These are phyloP conservation scores for Parauchenoglanis ngamensis DNA, from an alignment of 2,797 vertebrate species.

Conservation along the genomic window DNA sequence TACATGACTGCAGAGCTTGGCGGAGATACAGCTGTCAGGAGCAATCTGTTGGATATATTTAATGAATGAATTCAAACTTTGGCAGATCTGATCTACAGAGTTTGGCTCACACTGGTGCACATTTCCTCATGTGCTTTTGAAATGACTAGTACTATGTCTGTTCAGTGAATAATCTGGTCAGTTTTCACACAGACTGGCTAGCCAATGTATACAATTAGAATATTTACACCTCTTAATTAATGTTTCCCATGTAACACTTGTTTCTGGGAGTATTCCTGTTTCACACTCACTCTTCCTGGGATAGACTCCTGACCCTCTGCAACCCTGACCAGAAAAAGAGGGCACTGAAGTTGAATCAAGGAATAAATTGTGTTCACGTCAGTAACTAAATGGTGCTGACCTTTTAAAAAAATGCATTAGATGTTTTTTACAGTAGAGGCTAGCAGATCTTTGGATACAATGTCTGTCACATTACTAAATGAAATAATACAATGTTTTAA, in stretches of 20 bases:
- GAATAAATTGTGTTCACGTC: not conserved
- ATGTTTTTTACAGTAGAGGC: not conserved
- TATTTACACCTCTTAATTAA: constrained; percentile 14
- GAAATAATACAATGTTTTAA: not conserved
- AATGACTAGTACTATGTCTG: constrained; percentile 1
- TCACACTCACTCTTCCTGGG: not conserved
- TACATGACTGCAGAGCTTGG: constrained; percentile 34
- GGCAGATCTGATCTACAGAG: constrained; percentile 33
- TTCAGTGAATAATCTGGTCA: constrained; percentile 17
- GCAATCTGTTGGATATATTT: constrained; percentile 35
- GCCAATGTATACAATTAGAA: constrained; percentile 13
- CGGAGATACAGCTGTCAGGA: constrained; percentile 32
- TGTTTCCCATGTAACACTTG: not conserved
- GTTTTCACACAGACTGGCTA: constrained; percentile 5
- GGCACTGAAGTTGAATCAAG: not conserved
- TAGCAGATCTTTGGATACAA: not conserved
- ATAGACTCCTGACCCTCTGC: not conserved
- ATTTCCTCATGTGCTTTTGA: constrained; percentile 23
- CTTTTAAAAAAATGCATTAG: not conserved
- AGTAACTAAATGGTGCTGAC: not conserved
- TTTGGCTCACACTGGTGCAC: constrained; percentile 11
- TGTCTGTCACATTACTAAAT: not conserved
- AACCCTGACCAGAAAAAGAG: not conserved
- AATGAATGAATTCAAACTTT: constrained; percentile 43
- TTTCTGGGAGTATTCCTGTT: not conserved